Evolutionary conservation across 2,797 vertebrate species (phyloP).

Genomic region (Helostoma temminkii): DNA sequence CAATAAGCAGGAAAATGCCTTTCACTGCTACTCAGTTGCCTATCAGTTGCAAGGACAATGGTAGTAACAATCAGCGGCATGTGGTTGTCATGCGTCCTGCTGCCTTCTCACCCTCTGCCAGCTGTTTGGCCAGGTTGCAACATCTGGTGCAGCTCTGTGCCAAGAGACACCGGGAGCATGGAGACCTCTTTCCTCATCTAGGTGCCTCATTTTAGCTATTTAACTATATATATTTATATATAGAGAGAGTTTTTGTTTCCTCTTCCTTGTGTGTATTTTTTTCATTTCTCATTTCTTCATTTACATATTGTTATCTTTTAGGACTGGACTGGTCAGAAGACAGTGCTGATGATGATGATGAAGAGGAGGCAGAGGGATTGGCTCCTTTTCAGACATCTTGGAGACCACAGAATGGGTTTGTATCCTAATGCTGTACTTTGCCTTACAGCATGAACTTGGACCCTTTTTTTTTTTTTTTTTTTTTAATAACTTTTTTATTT

Average conservation of each 20-base stretch:
- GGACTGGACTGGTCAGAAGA: constrained; percentile 99
- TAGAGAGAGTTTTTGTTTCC: background rate
- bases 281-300: no score
- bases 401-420: constrained; percentile 88
- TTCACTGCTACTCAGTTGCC: constrained; percentile 81
- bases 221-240: no score
- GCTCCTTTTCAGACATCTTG: constrained; percentile 89
- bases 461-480: background rate
- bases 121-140: constrained; percentile 93
- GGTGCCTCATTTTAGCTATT: constrained; percentile 84
- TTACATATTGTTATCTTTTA: constrained; percentile 68
- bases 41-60: constrained; percentile 80
- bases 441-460: background rate
- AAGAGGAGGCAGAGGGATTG: constrained; percentile 87
- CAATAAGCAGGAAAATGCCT: constrained; percentile 89
- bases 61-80: constrained; percentile 81
- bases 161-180: constrained; percentile 91
- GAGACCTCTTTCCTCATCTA: constrained; percentile 96
- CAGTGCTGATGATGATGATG: constrained; percentile 93
- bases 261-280: background rate
- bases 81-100: constrained; percentile 93
- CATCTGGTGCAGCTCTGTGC: constrained; percentile 97
- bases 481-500: no score
- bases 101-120: constrained; percentile 90
- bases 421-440: constrained; percentile 9